phyloP scores from a whole-genome alignment of 2,888 invertebrate genomes.

The Glyphotaelius pellucidus region DNA sequence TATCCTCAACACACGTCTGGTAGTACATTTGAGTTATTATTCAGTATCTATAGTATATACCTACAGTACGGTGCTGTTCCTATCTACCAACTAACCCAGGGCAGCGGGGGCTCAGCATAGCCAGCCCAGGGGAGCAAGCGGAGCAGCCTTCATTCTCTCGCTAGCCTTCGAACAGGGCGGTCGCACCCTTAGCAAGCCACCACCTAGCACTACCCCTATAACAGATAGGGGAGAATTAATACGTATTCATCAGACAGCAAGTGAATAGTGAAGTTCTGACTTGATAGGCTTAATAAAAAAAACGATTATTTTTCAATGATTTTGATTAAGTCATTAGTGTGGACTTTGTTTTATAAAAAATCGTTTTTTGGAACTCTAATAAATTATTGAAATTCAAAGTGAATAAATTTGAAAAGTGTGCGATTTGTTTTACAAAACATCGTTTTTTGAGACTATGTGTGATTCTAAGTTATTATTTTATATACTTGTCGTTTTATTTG shows the following conservation, averaged over 20 bases:
- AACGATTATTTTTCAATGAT: too few relatives aligned
- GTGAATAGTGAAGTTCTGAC: background rate
- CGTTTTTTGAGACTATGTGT: background rate
- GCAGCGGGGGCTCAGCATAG: background rate
- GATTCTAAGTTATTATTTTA: background rate
- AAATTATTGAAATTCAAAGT: too few relatives aligned
- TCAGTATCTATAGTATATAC: background rate
- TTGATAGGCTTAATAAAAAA: too few relatives aligned
- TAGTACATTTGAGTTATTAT: background rate
- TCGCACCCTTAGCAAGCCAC: conserved; percentile 3
- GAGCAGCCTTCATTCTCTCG: conserved; percentile 34
- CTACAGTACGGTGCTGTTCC: background rate
- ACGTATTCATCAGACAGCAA: background rate
- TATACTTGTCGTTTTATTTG: background rate
- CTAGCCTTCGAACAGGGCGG: conserved; percentile 22
- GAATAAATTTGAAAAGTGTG: background rate
- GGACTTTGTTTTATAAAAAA: too few relatives aligned
- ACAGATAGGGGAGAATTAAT: background rate
- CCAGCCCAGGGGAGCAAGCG: background rate
- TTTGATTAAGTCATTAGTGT: too few relatives aligned
- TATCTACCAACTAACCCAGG: background rate
- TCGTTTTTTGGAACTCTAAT: too few relatives aligned
- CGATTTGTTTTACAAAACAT: too few relatives aligned
- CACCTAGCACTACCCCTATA: background rate
- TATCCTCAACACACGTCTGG: background rate